Conservation (phyloP, 92 coral and sea anemone species). For the Siderastrea radians region DNA sequence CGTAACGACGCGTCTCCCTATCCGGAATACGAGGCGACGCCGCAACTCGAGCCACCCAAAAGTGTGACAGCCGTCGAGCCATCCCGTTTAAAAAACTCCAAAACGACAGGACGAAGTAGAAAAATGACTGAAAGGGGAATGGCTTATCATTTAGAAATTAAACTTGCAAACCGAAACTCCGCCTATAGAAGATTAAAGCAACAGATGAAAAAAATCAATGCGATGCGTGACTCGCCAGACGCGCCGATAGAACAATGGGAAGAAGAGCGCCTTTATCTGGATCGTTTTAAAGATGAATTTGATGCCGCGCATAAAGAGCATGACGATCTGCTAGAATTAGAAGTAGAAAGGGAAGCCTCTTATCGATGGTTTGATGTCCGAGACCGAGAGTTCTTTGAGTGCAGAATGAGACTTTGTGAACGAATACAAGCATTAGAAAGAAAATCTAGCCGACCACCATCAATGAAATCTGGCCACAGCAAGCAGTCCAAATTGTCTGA, state of each 20-base stretch:
- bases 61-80: conserved; percentile 13
- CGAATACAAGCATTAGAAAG: conserved; percentile 54
- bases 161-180: conserved; percentile 13
- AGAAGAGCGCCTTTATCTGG: conserved; percentile 42
- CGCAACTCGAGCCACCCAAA: background rate
- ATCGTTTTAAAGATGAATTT: conserved; percentile 44
- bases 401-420: conserved; percentile 48
- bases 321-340: conserved; percentile 27
- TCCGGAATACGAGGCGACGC: background rate
- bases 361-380: conserved; percentile 53
- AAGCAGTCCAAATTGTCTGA: conserved; percentile 19
- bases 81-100: background rate
- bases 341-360: conserved; percentile 42
- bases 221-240: conserved; percentile 32
- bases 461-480: background rate
- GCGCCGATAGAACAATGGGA: conserved; percentile 32
- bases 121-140: conserved; percentile 56
- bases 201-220: conserved; percentile 23
- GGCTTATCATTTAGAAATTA: conserved; percentile 1
- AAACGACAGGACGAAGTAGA: conserved; percentile 7
- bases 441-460: conserved; percentile 1
- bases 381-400: conserved; percentile 52
- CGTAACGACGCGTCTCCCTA: background rate
- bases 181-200: conserved; percentile 40
- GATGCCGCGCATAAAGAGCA: conserved; percentile 25